phyloP scores from a whole-genome alignment of 2,888 invertebrate genomes.

The Clivina fossor region DNA sequence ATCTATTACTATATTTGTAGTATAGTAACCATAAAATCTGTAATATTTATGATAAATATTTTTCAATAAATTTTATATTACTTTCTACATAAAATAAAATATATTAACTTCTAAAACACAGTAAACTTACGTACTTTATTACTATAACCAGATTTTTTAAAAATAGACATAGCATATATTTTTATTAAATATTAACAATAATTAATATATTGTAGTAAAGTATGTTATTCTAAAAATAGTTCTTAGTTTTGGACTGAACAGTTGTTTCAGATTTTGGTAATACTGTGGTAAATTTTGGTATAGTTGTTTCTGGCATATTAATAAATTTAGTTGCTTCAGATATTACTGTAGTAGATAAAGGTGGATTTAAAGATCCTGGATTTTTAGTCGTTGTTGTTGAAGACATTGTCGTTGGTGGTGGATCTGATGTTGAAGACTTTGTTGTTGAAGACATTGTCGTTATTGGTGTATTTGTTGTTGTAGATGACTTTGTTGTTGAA shows the following conservation, averaged over 20 bases:
- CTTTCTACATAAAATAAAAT: no score
- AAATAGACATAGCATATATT: no score
- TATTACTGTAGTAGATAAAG: background rate
- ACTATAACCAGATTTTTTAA: no score
- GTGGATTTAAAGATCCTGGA: background rate
- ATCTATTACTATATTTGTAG: no score
- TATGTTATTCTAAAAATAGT: no score
- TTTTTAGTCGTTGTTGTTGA: constrained; percentile 5
- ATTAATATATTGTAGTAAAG: no score
- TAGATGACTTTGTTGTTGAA: background rate
- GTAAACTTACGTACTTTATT: no score
- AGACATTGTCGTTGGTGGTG: constrained; percentile 13
- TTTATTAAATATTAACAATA: no score
- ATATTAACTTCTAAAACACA: no score
- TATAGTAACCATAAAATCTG: no score
- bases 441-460: background rate
- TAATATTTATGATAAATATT: no score
- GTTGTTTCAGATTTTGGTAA: background rate
- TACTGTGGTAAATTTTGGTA: background rate
- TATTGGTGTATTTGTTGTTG: background rate
- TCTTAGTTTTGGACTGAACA: background rate
- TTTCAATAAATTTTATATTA: no score
- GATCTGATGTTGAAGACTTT: constrained; percentile 14
- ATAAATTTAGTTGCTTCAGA: background rate
- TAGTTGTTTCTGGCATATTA: background rate